Evolutionary conservation across 2,113 vertebrate genomes (phyloP), one percentile per base, ranked within the genome.

Genomic region (Romanogobio albipinnatus): DNA sequence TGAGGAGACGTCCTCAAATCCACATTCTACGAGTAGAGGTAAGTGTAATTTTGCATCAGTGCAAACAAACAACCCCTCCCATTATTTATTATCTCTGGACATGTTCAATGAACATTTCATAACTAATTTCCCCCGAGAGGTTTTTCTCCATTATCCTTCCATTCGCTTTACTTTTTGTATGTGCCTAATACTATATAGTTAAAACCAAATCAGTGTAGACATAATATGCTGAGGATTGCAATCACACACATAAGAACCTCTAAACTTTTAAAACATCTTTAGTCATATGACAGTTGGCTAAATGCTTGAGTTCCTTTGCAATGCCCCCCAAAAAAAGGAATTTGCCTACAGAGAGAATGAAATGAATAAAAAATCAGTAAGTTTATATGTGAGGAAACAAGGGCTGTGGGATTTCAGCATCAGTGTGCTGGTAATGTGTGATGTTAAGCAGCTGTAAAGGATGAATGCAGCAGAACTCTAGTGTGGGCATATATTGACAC

Each of bases 331-430:
- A 56, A 17, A 17, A 45, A 56, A 47, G 6, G 33, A 53, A 43
- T 79, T 76, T 74, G 33, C 26, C 9, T 47, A 53, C 8, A 29
- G 22, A 53, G 39, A 84, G 11, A 76, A 64, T n/a, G 26, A 11
- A 39, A 76, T 84, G 49, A 78, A 79, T 85, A 79, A 85, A 85
- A 79, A 15, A 71, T 79, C 4, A 58, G 62, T 9, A 56, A 29
- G 36, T 39, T 39, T 39, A 39, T 39, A 77, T 29, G n/a, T 33
- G 29, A 66, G 26, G 13, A 66, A 24, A 76, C n/a, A 56, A 22
- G 71, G n/a, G 58, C 26, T 76, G 17, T 59, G 39, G 29, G 47
- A 84, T 62, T 59, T 49, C 14, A 33, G 59, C 47, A 53, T 4
- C 10, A 51, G 73, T 64, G 43, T 49, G 11, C 10, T 62, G 43